Evolutionary conservation across 2,888 invertebrate species (phyloP).

Genomic region (Heliconius charithonia): DNA sequence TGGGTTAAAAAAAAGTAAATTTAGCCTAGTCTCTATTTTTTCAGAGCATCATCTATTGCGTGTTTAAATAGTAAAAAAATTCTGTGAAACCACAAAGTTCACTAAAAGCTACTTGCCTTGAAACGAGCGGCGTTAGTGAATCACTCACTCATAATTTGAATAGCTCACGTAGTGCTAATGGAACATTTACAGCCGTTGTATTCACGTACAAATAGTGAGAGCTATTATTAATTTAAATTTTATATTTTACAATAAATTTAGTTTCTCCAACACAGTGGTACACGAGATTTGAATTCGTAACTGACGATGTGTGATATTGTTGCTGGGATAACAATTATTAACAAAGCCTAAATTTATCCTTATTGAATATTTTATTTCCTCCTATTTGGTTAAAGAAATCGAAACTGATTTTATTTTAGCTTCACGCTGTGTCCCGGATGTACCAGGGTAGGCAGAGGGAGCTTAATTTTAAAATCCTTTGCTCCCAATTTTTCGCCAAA

Average conservation of each 20-base stretch:
- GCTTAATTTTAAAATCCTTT: too few species aligned
- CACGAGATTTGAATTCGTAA: not conserved
- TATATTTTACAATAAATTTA: not conserved
- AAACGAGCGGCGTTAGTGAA: constrained; percentile 42
- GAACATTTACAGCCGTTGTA: constrained; percentile 33
- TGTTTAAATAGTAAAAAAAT: constrained; percentile 37
- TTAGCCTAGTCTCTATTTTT: not conserved
- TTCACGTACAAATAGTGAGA: constrained; percentile 15
- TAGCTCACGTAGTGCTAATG: constrained; percentile 39
- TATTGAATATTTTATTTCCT: too few species aligned
- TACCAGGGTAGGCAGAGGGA: too few species aligned
- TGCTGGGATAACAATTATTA: not conserved
- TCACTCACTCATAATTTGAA: constrained; percentile 43
- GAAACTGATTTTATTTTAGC: too few species aligned
- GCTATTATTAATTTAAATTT: not conserved
- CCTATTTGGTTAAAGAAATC: too few species aligned
- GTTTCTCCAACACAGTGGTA: not conserved
- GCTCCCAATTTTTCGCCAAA: too few species aligned
- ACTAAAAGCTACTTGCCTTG: constrained; percentile 25
- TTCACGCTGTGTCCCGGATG: too few species aligned
- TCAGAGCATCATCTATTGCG: constrained; percentile 26
- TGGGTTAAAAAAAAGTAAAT: not conserved
- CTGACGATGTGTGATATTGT: not conserved
- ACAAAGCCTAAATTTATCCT: too few species aligned
- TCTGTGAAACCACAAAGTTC: constrained; percentile 37